Conservation (phyloP, 2,888 invertebrate genomes). For the Eupeodes luniger region DNA sequence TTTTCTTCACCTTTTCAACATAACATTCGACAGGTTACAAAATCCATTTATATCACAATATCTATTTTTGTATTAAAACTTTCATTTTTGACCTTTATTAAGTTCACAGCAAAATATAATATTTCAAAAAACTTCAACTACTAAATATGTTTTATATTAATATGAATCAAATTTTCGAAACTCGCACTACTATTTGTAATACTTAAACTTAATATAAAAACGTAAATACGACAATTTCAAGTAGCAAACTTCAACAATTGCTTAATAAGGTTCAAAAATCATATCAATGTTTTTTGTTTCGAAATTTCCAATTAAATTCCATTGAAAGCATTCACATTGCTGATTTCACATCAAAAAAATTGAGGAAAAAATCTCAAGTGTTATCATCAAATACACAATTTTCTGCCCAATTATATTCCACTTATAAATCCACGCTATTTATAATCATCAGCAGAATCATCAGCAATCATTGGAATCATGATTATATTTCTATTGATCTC, state of each 20-base stretch:
- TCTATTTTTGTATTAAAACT: too few species aligned
- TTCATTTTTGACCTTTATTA: too few species aligned
- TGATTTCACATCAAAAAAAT: constrained; percentile 37
- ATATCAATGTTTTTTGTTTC: constrained; percentile 1
- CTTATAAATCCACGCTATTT: constrained; percentile 54
- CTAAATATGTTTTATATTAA: too few species aligned
- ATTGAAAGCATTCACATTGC: constrained; percentile 50
- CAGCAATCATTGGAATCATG: constrained; percentile 47
- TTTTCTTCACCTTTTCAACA: too few species aligned
- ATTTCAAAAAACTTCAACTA: too few species aligned
- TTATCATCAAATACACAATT: constrained; percentile 61
- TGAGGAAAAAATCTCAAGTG: constrained; percentile 47
- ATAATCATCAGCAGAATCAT: constrained; percentile 32
- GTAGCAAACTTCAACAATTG: not conserved
- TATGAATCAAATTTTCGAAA: too few species aligned
- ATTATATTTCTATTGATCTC: constrained; percentile 49
- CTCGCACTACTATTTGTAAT: too few species aligned
- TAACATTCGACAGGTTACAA: too few species aligned
- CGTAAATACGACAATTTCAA: too few species aligned
- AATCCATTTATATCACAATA: too few species aligned
- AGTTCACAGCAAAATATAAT: too few species aligned
- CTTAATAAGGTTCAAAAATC: constrained; percentile 4
- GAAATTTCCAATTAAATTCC: constrained; percentile 33
- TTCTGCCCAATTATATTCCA: constrained; percentile 69
- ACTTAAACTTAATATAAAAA: too few species aligned